Conservation (phyloP, 2,888 invertebrate genomes). For the Catotricha subobsoleta region DNA sequence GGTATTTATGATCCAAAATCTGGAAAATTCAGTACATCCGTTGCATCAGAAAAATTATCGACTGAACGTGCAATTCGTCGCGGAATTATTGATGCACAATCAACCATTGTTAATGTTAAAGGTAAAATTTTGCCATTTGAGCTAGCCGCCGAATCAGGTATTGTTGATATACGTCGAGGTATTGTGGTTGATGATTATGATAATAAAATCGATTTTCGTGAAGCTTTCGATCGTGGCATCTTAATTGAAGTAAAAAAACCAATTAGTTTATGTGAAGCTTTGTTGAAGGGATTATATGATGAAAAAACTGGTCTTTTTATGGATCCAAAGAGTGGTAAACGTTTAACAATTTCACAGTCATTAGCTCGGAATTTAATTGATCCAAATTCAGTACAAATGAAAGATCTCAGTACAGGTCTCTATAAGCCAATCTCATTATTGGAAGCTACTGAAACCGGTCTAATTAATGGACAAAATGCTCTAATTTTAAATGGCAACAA, state of each 20-base stretch:
- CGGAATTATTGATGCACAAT: conserved; percentile 67
- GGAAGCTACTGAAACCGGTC: conserved; percentile 57
- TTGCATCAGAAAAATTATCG: conserved; percentile 59
- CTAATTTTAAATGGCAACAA: conserved; percentile 35
- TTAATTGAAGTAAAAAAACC: conserved; percentile 67
- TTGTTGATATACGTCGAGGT: conserved; percentile 59
- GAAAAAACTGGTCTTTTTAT: conserved; percentile 62
- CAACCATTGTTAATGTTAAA: conserved; percentile 67
- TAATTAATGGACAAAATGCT: conserved; percentile 53
- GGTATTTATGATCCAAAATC: conserved; percentile 76
- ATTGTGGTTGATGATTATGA: conserved; percentile 42
- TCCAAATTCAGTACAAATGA: conserved; percentile 64
- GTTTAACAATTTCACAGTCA: conserved; percentile 65
- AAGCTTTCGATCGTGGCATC: conserved; percentile 69
- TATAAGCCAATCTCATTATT: conserved; percentile 61
- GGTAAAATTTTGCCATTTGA: conserved; percentile 69
- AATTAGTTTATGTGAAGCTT: conserved; percentile 61
- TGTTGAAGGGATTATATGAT: conserved; percentile 64
- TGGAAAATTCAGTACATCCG: conserved; percentile 64
- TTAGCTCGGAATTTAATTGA: conserved; percentile 66
- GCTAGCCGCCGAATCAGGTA: conserved; percentile 58
- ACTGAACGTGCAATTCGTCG: conserved; percentile 69
- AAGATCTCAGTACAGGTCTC: conserved; percentile 55
- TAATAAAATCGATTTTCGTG: conserved; percentile 55
- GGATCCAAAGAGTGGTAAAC: conserved; percentile 61